Evolutionary conservation across 2,888 invertebrate genomes (phyloP).

Genomic region (Tolmerus cingulatus): DNA sequence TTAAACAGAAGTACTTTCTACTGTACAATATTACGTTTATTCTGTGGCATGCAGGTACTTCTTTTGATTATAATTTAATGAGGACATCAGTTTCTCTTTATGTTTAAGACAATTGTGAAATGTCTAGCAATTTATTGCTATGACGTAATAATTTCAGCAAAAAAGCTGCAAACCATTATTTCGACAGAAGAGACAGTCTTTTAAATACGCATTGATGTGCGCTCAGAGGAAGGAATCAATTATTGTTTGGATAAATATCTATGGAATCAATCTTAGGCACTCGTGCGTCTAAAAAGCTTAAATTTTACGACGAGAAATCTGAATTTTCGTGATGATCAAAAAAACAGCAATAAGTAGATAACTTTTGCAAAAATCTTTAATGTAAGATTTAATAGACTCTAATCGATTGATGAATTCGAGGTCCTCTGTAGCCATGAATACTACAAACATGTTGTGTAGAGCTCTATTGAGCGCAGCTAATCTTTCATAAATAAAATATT

Average conservation of each 20-base stretch:
- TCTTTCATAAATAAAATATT: too few species aligned
- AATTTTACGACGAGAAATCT: neutral
- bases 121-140: neutral
- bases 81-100: neutral
- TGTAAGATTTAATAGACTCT: neutral
- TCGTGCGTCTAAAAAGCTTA: neutral
- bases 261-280: neutral
- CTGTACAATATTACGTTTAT: neutral
- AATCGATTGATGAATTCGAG: neutral
- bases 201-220: neutral
- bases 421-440: too few species aligned
- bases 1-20: neutral
- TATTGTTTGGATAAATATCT: neutral
- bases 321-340: neutral
- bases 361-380: neutral
- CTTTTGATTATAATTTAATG: neutral
- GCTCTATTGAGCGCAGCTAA: too few species aligned
- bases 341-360: neutral
- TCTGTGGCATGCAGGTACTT: neutral
- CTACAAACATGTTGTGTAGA: too few species aligned
- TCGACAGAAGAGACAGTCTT: neutral
- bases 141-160: neutral
- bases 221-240: neutral
- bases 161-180: neutral
- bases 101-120: neutral